phyloP scores from a whole-genome alignment of 2,797 vertebrate genomes.

The Podarcis lilfordi region DNA sequence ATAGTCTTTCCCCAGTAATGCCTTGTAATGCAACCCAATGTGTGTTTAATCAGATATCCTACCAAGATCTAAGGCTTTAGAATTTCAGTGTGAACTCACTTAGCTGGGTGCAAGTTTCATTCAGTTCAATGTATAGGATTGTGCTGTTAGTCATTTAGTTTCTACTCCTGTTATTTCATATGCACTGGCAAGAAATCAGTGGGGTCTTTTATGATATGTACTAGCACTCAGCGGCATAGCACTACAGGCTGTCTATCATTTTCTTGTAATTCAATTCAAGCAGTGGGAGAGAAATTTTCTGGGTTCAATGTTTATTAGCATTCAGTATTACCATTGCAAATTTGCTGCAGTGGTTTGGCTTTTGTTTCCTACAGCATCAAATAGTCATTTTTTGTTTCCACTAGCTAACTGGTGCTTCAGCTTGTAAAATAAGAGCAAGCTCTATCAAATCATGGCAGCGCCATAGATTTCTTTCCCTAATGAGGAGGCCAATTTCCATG shows the following conservation, averaged over 20 bases:
- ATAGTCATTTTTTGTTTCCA: slow-evolving; percentile 31
- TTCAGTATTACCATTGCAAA: slow-evolving; percentile 29
- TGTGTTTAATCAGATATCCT: no score
- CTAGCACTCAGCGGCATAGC: background rate
- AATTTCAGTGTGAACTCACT: no score
- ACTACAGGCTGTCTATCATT: background rate
- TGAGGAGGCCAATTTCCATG: background rate
- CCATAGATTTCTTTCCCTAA: background rate
- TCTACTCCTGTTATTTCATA: background rate
- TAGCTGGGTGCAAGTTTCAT: no score
- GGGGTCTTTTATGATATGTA: background rate
- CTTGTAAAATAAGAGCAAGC: background rate
- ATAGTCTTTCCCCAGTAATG: no score
- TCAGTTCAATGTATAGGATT: background rate
- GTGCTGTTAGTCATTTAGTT: background rate
- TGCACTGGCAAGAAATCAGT: slow-evolving; percentile 27
- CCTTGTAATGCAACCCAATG: no score
- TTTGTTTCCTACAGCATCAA: slow-evolving; percentile 24
- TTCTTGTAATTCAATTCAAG: slow-evolving; percentile 40
- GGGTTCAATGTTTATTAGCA: slow-evolving; percentile 21
- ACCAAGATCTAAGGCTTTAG: no score
- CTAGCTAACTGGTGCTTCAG: background rate
- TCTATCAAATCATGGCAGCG: background rate
- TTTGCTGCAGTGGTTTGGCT: slow-evolving; percentile 5
- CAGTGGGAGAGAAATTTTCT: slow-evolving; percentile 44